Evolutionary conservation across 2,888 invertebrate species (phyloP), one percentile per base, ranked within the genome.

Genomic region (Linyphia triangularis): DNA sequence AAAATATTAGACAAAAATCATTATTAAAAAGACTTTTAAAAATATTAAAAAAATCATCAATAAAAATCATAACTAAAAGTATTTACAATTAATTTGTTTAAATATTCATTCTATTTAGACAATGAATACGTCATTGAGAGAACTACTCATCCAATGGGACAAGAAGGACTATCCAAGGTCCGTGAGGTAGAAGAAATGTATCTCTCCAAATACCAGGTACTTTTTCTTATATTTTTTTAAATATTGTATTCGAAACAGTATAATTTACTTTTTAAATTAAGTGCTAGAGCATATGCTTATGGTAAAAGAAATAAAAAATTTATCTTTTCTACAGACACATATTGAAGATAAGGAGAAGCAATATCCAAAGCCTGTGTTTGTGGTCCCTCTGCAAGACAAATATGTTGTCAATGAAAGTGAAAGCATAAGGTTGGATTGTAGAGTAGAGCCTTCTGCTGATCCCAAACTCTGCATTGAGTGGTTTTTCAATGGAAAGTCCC

Each of bases 401-500:
- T 96, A 97, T 92, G 95, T 95, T 92, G 93, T 97, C 65, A 94
- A 95, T 75, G 97, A 98, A 93, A 95, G 96, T 16, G 96, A 97
- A 93, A 95, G 96, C 1, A 93, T 98, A 70, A 98, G 98, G 93
- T 94, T 99, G 90, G 98, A 99, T 93, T 98, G 97, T 73, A 96
- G 97, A 91, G 97, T 99, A 19, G 97, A 98, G 92, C 99, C 99
- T 0, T 97, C 97, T 92, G 96, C 96, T 92, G 98, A 98, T 94
- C 96, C 98, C 28, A 96, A 96, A 92, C 94, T 98, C 43, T 97
- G 96, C 93, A 96, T 98, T 79, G 98, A 97, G 90, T 99, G 99
- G 99, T 97, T 97, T 92, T 97, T 97, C 89, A 98, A 99, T 92
- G 99, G 98, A 26, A 95, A 95, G 90, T 97, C 98, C 0, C 95